Evolutionary conservation across 2,113 vertebrate genomes (phyloP).

Genomic region (Paramormyrops kingsleyae): DNA sequence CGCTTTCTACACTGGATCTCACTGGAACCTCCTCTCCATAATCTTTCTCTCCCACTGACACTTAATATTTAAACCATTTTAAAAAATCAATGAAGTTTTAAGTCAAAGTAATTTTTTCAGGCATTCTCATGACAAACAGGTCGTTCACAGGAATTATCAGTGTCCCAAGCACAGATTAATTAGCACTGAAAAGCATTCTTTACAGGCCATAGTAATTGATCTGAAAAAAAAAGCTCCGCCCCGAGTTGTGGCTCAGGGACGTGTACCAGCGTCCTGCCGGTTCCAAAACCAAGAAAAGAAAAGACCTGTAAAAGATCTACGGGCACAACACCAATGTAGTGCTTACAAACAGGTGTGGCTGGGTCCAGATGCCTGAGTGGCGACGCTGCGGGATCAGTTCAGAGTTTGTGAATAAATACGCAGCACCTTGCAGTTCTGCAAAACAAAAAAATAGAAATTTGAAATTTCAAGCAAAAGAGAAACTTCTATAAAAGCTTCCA

Average conservation of each 20-base stretch:
- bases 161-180: not conserved
- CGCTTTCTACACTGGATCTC: not conserved
- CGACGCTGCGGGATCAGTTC: not conserved
- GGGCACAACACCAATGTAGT: not conserved
- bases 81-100: not conserved
- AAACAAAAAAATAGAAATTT: not conserved
- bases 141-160: not conserved
- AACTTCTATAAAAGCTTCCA: not conserved
- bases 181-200: not conserved
- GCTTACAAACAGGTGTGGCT: not conserved
- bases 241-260: not conserved
- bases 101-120: not conserved
- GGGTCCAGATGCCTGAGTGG: not conserved
- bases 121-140: not conserved
- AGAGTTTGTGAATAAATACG: not conserved
- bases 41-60: not conserved
- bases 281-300: not conserved
- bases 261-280: not conserved
- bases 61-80: not conserved
- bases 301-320: not conserved
- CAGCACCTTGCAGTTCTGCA: not conserved
- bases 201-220: not conserved
- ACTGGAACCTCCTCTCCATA: not conserved
- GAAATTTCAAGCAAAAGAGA: not conserved
- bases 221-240: not conserved